Evolutionary conservation across 2,113 vertebrate genomes (phyloP), one percentile per base, ranked within the genome.

Genomic region (Heloderma charlesbogerti): DNA sequence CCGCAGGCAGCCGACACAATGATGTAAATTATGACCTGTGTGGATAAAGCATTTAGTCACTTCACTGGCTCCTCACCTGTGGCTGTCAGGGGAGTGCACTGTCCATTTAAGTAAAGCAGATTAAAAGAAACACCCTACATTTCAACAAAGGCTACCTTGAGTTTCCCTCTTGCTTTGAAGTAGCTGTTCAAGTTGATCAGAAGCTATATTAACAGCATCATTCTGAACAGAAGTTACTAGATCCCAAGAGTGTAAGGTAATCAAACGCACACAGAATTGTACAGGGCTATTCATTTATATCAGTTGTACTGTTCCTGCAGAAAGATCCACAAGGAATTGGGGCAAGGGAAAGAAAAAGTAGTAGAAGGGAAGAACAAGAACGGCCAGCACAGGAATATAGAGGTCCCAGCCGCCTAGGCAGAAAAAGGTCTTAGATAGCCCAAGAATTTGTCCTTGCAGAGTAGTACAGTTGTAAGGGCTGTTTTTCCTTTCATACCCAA

Each of bases 1-100:
- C 98, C 98, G 3, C 99, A 99, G 78, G 98, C 91, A 22, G 94
- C 97, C 0, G 98, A 98, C 13, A 99, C 98, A 34, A 99, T 98
- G 91, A 99, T 96, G 94, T 98, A 99, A 95, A 99, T 96, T 92
- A 99, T 95, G 45, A 99, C 98, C 99, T 99, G 94, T 80, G 79
- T 88, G 75, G 40, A 92, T 66, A 87, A 25, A 67, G 25, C 9
- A 6, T 37, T 9, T 18, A 40, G 60, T 84, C 72, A 63, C 2
- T n/a, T 74, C 29, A n/a, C 29, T 2, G 1, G 8, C 4, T 4
- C 31, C 34, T 15, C 27, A 25, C 15, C 1, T 20, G 34, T 40
- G 9, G 2, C 67, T 0, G 16, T 3, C 37, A 3, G 86, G 12
- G n/a, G 2, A 45, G 22, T 40, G n/a, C 20, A 40, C 54, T 60